Evolutionary conservation across 1,140 invertebrate genomes (phyloP).

Genomic region (Parasteatoda tepidariorum): DNA sequence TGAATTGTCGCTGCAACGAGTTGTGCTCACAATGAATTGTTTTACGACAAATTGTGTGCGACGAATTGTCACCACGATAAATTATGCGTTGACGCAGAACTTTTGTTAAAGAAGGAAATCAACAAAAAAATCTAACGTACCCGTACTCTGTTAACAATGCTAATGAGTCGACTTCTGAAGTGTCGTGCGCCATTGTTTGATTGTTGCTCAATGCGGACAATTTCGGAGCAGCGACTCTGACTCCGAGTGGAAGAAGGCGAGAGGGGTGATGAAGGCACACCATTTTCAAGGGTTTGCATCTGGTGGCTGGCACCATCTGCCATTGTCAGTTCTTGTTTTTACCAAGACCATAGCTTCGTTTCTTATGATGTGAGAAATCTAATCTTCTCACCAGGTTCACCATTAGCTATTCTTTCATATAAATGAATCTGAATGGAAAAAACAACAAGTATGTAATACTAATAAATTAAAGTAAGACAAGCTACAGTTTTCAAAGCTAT

Average conservation of each 20-base stretch:
- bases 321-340: background rate
- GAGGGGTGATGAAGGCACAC: background rate
- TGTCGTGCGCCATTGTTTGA: background rate
- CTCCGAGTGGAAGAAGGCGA: conserved; percentile 28
- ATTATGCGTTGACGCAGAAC: too few species aligned
- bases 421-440: too few species aligned
- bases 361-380: too few species aligned
- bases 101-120: background rate
- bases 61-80: too few species aligned
- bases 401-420: too few species aligned
- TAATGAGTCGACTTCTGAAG: conserved; percentile 3
- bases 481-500: too few species aligned
- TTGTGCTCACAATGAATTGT: too few species aligned
- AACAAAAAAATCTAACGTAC: background rate
- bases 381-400: too few species aligned
- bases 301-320: conserved; percentile 14
- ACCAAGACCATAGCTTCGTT: background rate
- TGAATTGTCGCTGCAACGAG: too few species aligned
- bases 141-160: conserved; percentile 39
- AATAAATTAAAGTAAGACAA: too few species aligned
- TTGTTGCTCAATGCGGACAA: conserved; percentile 47
- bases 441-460: too few species aligned
- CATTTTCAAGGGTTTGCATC: conserved; percentile 52
- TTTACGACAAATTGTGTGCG: too few species aligned
- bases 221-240: conserved; percentile 53